Evolutionary conservation across 2,888 invertebrate genomes (phyloP).

Genomic region (Cheilosia scutellata): DNA sequence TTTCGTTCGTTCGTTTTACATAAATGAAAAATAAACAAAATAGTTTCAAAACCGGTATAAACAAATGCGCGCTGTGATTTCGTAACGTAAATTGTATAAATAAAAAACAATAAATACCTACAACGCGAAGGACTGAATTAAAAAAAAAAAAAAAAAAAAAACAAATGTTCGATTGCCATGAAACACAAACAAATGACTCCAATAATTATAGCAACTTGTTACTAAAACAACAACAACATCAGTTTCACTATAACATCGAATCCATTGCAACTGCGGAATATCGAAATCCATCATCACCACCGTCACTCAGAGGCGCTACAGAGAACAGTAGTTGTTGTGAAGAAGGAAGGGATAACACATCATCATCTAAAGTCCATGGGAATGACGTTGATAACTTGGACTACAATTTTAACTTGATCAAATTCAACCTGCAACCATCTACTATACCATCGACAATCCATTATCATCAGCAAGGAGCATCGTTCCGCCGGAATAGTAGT

Average conservation of each 20-base stretch:
- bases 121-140: constrained; percentile 38
- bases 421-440: constrained; percentile 42
- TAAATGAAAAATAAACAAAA: constrained; percentile 46
- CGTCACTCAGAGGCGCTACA: constrained; percentile 41
- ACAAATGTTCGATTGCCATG: constrained; percentile 73
- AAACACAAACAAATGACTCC: constrained; percentile 69
- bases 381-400: constrained; percentile 61
- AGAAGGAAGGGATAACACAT: constrained; percentile 36
- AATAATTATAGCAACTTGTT: constrained; percentile 65
- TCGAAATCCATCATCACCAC: constrained; percentile 66
- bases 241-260: constrained; percentile 70
- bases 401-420: constrained; percentile 56
- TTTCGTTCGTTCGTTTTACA: constrained; percentile 72
- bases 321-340: constrained; percentile 28
- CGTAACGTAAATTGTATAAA: constrained; percentile 55
- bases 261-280: constrained; percentile 72
- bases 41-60: constrained; percentile 46
- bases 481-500: constrained; percentile 49
- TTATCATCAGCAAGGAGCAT: constrained; percentile 49
- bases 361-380: constrained; percentile 43
- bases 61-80: constrained; percentile 58
- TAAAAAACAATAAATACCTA: not conserved
- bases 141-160: constrained; percentile 28
- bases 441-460: constrained; percentile 32
- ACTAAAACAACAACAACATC: constrained; percentile 63